Percentiles rank a stretch among this genome's conserved stretches.
Conservation (phyloP, 2,113 vertebrate genomes). For the Podarcis cretensis region DNA sequence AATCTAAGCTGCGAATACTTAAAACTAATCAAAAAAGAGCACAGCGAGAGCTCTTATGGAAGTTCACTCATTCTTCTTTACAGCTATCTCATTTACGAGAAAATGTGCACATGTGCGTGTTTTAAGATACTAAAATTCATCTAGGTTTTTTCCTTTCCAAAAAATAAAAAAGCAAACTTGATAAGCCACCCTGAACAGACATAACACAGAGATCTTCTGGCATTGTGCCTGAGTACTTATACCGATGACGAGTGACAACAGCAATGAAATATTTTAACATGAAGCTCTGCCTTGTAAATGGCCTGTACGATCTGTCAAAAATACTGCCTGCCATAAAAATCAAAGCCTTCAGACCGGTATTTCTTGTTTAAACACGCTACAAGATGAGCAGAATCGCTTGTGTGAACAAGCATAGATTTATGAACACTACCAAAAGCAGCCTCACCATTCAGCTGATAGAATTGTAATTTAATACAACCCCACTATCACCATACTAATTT, state of each 20-base stretch:
- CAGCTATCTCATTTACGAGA: conserved; percentile 68
- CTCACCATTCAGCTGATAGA: conserved; percentile 74
- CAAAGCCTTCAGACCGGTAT: conserved; percentile 77
- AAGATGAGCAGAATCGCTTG: conserved; percentile 79
- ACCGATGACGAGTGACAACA: conserved; percentile 72
- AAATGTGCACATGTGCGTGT: conserved; percentile 47
- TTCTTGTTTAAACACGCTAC: conserved; percentile 82
- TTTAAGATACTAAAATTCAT: conserved; percentile 54
- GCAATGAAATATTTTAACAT: conserved; percentile 73
- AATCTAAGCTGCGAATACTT: conserved; percentile 48
- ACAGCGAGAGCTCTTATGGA: conserved; percentile 43
- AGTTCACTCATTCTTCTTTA: conserved; percentile 53
- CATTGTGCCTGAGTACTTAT: conserved; percentile 72
- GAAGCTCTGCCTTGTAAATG: conserved; percentile 75
- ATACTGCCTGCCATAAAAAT: conserved; percentile 82
- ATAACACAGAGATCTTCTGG: conserved; percentile 68
- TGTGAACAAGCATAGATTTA: conserved; percentile 79
- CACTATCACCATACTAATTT: conserved; percentile 77
- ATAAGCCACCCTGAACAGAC: conserved; percentile 69
- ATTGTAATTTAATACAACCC: conserved; percentile 77
- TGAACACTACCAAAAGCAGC: conserved; percentile 66
- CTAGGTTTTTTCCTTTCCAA: conserved; percentile 48
- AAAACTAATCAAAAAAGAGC: conserved; percentile 45
- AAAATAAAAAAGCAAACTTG: conserved; percentile 47
- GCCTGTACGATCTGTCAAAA: conserved; percentile 73